Conservation (phyloP, 2,113 vertebrate species). For the Jaculus jaculus region DNA sequence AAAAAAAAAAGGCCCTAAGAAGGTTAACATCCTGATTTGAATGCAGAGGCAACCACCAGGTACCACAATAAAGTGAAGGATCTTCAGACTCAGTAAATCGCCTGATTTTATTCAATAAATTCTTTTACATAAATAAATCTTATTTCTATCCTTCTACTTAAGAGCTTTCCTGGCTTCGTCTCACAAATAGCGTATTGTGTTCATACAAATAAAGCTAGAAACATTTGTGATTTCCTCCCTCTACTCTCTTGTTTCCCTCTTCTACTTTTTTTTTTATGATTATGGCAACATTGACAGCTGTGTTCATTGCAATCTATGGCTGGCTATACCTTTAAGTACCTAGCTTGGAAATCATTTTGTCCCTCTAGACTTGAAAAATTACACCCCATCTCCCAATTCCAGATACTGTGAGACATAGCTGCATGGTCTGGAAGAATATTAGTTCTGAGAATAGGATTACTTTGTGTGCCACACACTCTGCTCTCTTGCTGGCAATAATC, state of each 20-base stretch:
- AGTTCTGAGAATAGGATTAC: conserved; percentile 79
- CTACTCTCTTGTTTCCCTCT: conserved; percentile 8
- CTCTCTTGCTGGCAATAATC: conserved; percentile 83
- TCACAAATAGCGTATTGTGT: conserved; percentile 70
- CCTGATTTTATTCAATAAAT: conserved; percentile 58
- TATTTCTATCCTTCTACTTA: conserved; percentile 32
- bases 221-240: conserved; percentile 49
- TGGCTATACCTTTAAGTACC: conserved; percentile 82
- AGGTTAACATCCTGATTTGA: conserved; percentile 24
- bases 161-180: conserved; percentile 47
- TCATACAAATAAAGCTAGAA: conserved; percentile 56
- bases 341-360: conserved; percentile 80
- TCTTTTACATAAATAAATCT: conserved; percentile 67
- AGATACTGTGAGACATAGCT: conserved; percentile 72
- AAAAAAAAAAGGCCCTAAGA: neutral
- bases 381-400: conserved; percentile 77
- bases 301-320: conserved; percentile 78
- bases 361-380: conserved; percentile 82
- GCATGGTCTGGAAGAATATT: conserved; percentile 80
- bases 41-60: conserved; percentile 39
- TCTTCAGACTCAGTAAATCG: conserved; percentile 47
- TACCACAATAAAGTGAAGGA: conserved; percentile 27
- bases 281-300: conserved; percentile 73
- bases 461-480: conserved; percentile 71
- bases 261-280: conserved; percentile 64